Percentiles rank a stretch among this genome's conserved stretches.
phyloP scores from a whole-genome alignment of 2,113 vertebrate genomes.

The Oreotrochilus melanogaster region DNA sequence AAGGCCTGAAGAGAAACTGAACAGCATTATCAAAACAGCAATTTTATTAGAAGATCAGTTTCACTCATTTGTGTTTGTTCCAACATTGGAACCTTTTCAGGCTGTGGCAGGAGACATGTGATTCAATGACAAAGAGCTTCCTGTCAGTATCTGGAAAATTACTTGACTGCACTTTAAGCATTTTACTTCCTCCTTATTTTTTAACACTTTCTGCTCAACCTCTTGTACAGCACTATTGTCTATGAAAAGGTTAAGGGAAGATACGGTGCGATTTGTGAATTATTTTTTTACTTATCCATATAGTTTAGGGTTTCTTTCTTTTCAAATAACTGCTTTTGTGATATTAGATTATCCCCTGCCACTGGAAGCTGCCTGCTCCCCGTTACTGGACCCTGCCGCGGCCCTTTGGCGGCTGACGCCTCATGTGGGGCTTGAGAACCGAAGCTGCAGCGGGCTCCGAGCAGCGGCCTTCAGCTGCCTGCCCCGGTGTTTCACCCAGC shows the following conservation, averaged over 20 bases:
- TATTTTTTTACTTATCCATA: neutral
- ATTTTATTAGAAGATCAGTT: neutral
- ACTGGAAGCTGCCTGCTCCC: neutral
- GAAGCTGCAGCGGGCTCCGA: rapidly evolving
- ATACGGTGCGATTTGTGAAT: rapidly evolving
- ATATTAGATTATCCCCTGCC: neutral
- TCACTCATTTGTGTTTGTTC: neutral
- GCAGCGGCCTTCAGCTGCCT: neutral
- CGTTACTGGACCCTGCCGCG: rapidly evolving
- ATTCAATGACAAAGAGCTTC: constrained; percentile 66
- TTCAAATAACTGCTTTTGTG: rapidly evolving
- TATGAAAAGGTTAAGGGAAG: neutral
- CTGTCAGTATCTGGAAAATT: constrained; percentile 41
- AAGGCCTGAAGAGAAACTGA: neutral
- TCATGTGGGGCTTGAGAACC: rapidly evolving
- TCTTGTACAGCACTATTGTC: rapidly evolving
- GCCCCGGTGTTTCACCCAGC: too few relatives aligned
- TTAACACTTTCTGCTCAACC: neutral
- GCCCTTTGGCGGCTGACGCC: neutral
- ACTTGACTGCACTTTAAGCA: neutral
- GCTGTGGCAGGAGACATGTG: constrained; percentile 68
- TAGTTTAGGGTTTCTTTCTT: neutral
- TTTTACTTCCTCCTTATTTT: constrained; percentile 5
- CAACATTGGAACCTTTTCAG: neutral
- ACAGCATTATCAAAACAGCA: neutral